These are phyloP conservation scores for Galleria mellonella DNA, from an alignment of 1,140 invertebrate genomes.

Conservation along the genomic window DNA sequence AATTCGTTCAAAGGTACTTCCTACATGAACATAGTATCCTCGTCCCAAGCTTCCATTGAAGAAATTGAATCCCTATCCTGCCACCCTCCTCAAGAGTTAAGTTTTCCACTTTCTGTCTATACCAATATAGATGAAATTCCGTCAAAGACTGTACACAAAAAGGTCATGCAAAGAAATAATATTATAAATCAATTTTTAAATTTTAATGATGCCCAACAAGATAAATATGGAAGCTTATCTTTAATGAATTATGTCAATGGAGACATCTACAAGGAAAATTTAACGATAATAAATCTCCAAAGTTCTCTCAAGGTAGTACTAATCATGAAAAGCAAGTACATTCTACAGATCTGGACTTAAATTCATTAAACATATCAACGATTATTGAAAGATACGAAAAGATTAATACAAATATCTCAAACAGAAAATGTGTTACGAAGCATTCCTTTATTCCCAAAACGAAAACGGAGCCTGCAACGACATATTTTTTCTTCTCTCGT, in stretches of 20 bases:
- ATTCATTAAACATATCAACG: neutral
- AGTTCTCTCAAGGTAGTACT: constrained; percentile 7
- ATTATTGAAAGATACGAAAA: neutral
- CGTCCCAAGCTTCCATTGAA: too few species aligned
- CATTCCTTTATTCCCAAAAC: neutral
- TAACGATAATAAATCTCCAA: too few species aligned
- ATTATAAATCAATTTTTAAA: neutral
- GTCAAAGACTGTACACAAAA: too few species aligned
- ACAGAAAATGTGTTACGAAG: neutral
- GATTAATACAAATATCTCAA: neutral
- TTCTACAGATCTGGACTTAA: constrained; percentile 28
- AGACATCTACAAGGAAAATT: too few species aligned
- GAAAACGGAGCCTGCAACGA: constrained; percentile 5
- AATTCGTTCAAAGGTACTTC: too few species aligned
- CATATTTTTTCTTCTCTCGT: constrained; percentile 15
- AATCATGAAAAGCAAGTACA: constrained; percentile 30
- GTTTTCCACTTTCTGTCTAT: too few species aligned
- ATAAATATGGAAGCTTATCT: constrained; percentile 20
- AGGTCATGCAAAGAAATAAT: too few species aligned
- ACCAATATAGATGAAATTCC: too few species aligned
- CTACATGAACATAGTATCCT: too few species aligned
- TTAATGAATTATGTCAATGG: constrained; percentile 23
- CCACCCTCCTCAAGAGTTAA: too few species aligned
- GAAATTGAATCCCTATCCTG: too few species aligned
- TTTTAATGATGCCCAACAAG: neutral